These are phyloP conservation scores for Melinaea marsaeus DNA, from an alignment of 2,888 invertebrate species.

Conservation along the genomic window DNA sequence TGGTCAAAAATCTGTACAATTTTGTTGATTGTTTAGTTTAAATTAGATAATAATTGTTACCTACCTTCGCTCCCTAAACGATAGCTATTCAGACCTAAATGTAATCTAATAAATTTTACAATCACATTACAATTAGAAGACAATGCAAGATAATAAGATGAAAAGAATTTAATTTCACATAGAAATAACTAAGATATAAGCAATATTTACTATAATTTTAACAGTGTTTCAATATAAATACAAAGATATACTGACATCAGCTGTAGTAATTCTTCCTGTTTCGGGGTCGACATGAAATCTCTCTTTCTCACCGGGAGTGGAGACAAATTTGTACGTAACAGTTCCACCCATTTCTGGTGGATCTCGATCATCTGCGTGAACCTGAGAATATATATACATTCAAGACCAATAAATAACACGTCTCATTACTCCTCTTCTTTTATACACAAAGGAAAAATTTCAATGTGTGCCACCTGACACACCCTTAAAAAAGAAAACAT, in stretches of 20 bases:
- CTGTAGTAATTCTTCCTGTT: conserved; percentile 87
- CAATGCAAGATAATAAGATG: neutral
- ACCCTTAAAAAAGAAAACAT: neutral
- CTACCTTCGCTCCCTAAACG: conserved; percentile 30
- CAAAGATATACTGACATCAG: conserved; percentile 71
- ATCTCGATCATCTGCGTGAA: conserved; percentile 85
- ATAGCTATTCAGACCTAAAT: conserved; percentile 15
- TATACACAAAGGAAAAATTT: neutral
- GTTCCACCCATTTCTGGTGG: conserved; percentile 86
- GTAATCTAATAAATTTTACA: conserved; percentile 12
- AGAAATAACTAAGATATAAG: neutral
- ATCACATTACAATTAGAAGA: neutral
- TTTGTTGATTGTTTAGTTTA: conserved; percentile 20
- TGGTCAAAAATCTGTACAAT: conserved; percentile 85
- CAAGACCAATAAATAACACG: neutral
- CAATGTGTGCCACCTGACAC: neutral
- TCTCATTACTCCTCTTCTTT: too few species aligned
- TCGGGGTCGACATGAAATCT: conserved; percentile 88
- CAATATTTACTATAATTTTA: neutral
- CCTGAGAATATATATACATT: conserved; percentile 58
- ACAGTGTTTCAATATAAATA: neutral
- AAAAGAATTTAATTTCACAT: neutral
- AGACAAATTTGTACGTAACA: conserved; percentile 90
- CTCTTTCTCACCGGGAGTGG: conserved; percentile 83
- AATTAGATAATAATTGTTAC: conserved; percentile 12